A percentile compares a stretch with the other conserved stretches of the same genome.
Conservation (phyloP, 53 echinoderm and acorn worm species). For the Luidia sarsii region DNA sequence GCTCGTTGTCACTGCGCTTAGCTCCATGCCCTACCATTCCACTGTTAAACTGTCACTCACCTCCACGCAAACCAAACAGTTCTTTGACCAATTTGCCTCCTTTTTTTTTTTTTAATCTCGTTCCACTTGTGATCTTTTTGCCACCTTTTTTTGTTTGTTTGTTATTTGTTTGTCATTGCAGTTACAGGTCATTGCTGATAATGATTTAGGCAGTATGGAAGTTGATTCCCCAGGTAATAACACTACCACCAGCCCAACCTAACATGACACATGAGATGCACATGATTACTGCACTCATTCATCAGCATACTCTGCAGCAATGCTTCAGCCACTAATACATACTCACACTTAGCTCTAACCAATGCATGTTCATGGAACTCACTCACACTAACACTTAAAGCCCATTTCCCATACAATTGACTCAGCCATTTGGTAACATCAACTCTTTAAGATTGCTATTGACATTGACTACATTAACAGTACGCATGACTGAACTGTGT, state of each 20-base stretch:
- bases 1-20: slow-evolving; percentile 37
- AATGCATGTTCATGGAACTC: no score
- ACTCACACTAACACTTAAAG: no score
- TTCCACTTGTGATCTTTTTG: slow-evolving; percentile 26
- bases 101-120: slow-evolving; percentile 24
- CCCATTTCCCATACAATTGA: no score
- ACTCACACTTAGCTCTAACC: no score
- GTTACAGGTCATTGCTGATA: slow-evolving; percentile 68
- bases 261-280: background rate
- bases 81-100: slow-evolving; percentile 21
- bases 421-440: no score
- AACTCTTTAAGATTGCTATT: no score
- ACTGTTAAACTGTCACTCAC: slow-evolving; percentile 40
- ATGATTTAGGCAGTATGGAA: slow-evolving; percentile 65
- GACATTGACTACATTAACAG: no score
- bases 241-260: background rate
- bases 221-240: slow-evolving; percentile 69
- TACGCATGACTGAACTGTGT: no score
- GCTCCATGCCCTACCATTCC: slow-evolving; percentile 44
- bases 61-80: slow-evolving; percentile 30
- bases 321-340: no score
- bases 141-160: slow-evolving; percentile 55
- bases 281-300: no score
- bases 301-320: no score
- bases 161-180: slow-evolving; percentile 64